These are phyloP conservation scores for Muricea muricata DNA, from an alignment of 92 coral and sea anemone genomes.

Conservation along the genomic window DNA sequence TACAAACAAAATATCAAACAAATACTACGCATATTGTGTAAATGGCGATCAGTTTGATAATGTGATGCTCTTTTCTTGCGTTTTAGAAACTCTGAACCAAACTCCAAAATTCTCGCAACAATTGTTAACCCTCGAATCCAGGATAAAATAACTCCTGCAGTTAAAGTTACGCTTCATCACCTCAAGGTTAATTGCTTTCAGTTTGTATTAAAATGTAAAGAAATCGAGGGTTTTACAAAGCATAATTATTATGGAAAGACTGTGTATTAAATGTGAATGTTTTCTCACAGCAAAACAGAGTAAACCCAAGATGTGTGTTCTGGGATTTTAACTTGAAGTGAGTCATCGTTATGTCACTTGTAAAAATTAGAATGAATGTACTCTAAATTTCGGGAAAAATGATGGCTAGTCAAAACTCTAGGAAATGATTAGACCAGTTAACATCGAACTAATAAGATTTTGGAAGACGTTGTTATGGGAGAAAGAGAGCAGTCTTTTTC, in stretches of 20 bases:
- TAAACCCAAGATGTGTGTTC: constrained; percentile 33
- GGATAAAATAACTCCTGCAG: constrained; percentile 86
- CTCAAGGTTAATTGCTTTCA: constrained; percentile 73
- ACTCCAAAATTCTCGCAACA: constrained; percentile 87
- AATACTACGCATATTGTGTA: no score
- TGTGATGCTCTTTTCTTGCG: neutral
- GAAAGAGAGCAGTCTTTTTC: no score
- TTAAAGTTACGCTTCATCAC: constrained; percentile 85
- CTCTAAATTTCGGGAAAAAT: neutral
- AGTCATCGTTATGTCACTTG: constrained; percentile 47
- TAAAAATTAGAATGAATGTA: neutral
- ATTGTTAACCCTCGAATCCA: constrained; percentile 88
- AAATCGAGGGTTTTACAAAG: no score
- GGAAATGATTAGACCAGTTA: no score
- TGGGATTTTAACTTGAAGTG: constrained; percentile 69
- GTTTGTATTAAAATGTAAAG: no score
- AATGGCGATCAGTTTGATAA: no score
- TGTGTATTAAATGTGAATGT: neutral
- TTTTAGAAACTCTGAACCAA: constrained; percentile 70
- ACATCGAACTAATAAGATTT: no score
- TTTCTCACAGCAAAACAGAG: constrained; percentile 53
- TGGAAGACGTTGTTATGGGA: no score
- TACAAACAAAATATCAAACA: no score
- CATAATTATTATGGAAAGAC: neutral
- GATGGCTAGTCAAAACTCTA: no score